phyloP scores from a whole-genome alignment of 2,888 invertebrate genomes.

The Teleiodes luculella region DNA sequence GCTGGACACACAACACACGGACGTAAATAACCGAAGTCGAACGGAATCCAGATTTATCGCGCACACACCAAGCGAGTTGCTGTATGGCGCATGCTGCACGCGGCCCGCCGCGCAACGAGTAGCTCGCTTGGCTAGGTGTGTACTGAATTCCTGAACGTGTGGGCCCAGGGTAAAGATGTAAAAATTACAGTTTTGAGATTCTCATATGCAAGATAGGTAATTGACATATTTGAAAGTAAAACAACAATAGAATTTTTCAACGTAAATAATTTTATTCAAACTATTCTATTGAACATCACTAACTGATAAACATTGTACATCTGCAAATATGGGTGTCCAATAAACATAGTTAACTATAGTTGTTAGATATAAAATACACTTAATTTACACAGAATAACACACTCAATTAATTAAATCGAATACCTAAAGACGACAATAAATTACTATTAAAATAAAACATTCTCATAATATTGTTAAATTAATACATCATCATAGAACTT shows the following conservation, averaged over 20 bases:
- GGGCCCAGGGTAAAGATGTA: too few species aligned
- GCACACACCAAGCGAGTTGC: too few species aligned
- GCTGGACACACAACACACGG: too few species aligned
- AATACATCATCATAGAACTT: constrained; percentile 57
- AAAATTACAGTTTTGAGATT: too few species aligned
- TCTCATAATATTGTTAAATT: constrained; percentile 57
- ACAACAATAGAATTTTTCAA: constrained; percentile 71
- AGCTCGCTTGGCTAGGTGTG: too few species aligned
- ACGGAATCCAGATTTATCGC: too few species aligned
- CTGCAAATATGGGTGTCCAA: constrained; percentile 73
- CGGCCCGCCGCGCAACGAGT: too few species aligned
- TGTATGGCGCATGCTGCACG: too few species aligned
- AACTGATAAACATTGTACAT: constrained; percentile 78
- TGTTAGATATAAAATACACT: constrained; percentile 53
- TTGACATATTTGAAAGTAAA: too few species aligned
- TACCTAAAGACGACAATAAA: constrained; percentile 68
- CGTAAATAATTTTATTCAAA: constrained; percentile 79
- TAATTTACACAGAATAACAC: constrained; percentile 67
- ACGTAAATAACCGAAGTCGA: too few species aligned
- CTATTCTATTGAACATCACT: constrained; percentile 79
- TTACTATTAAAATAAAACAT: constrained; percentile 69
- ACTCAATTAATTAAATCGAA: constrained; percentile 66
- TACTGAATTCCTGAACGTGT: too few species aligned
- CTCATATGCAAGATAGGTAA: too few species aligned
- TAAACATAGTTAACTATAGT: constrained; percentile 44